These are phyloP conservation scores for Chrysodeixis includens DNA, from an alignment of 2,888 invertebrate genomes.

Conservation along the genomic window DNA sequence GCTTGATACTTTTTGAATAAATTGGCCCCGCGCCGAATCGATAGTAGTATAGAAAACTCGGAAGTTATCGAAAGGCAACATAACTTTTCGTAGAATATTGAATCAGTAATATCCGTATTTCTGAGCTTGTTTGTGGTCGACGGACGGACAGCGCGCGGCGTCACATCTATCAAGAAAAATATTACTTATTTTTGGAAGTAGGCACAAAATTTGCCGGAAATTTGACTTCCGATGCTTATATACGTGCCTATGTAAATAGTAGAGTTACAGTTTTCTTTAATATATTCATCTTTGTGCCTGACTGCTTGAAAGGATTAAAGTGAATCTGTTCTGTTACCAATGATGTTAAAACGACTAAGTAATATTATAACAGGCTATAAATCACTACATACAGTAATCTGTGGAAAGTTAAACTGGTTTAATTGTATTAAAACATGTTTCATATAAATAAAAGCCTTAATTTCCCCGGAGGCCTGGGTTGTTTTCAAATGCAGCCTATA, in stretches of 20 bases:
- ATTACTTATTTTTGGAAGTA: constrained; percentile 59
- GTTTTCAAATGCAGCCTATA: constrained; percentile 34
- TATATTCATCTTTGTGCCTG: constrained; percentile 20
- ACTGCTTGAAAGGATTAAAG: background rate
- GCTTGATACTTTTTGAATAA: constrained; percentile 87
- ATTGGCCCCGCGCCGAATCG: constrained; percentile 80
- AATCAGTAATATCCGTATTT: constrained; percentile 70
- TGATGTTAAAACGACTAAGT: too few species aligned
- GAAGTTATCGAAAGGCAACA: constrained; percentile 66
- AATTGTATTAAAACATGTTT: constrained; percentile 38
- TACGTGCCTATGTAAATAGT: constrained; percentile 25
- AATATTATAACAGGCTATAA: too few species aligned
- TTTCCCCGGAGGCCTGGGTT: constrained; percentile 37
- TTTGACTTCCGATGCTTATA: constrained; percentile 59
- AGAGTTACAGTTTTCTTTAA: constrained; percentile 22
- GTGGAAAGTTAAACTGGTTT: constrained; percentile 9
- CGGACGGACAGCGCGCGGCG: constrained; percentile 45
- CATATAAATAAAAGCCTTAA: constrained; percentile 34
- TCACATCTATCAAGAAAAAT: constrained; percentile 60
- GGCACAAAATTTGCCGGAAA: constrained; percentile 60
- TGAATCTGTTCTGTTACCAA: background rate
- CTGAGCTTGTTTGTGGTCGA: constrained; percentile 64
- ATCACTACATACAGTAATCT: background rate
- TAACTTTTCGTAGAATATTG: constrained; percentile 70
- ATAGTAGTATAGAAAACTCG: constrained; percentile 75